Conservation (phyloP, 2,113 vertebrate species). For the Asarcornis scutulata region DNA sequence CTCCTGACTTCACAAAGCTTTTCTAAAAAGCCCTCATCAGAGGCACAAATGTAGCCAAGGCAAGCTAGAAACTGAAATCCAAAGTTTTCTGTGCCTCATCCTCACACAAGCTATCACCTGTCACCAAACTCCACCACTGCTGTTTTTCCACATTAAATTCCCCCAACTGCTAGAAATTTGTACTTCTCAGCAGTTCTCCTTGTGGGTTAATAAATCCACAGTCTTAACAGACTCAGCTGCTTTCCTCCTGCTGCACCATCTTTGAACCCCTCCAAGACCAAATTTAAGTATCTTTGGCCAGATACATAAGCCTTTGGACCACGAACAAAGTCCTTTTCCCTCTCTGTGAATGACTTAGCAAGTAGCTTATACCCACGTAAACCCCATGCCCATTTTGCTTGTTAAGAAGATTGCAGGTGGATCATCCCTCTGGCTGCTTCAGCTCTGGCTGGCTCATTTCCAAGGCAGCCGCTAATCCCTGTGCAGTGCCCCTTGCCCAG, state of each 20-base stretch:
- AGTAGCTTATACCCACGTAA: not conserved
- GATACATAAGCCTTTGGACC: not conserved
- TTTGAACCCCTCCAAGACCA: not conserved
- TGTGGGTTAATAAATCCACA: not conserved
- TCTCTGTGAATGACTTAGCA: not conserved
- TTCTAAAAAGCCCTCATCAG: not conserved
- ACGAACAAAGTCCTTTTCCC: not conserved
- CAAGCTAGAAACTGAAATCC: not conserved
- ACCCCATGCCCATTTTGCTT: not conserved
- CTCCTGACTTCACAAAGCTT: not conserved
- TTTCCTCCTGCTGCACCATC: not conserved
- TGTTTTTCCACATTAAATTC: not conserved
- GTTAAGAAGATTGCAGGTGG: not conserved
- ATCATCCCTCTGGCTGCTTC: not conserved
- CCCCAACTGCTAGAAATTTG: not conserved
- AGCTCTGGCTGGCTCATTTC: not conserved
- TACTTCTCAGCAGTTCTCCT: not conserved
- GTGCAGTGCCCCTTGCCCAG: not conserved
- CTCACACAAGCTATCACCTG: not conserved
- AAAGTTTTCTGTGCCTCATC: not conserved
- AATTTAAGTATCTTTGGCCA: not conserved
- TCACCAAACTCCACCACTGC: not conserved
- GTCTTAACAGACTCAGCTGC: not conserved
- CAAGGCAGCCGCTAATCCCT: not conserved
- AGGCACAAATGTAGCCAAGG: not conserved